Percentiles rank a stretch among this genome's conserved stretches.
Evolutionary conservation across 2,113 vertebrate species (phyloP).

Genomic region (Tenebrosternarchus preto): DNA sequence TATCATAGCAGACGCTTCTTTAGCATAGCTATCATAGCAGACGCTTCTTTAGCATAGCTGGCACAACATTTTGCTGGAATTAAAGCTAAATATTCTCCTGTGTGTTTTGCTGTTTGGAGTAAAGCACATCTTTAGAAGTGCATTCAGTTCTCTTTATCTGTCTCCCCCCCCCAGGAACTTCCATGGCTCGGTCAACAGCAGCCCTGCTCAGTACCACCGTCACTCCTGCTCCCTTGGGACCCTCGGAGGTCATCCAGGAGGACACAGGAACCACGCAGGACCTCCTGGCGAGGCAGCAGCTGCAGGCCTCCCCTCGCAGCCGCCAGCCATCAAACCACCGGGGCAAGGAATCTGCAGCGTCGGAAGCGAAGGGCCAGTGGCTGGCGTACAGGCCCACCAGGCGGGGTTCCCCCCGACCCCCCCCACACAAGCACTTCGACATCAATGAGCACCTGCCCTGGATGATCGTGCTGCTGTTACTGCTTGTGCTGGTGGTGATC

Average conservation of each 20-base stretch:
- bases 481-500: slow-evolving; percentile 90
- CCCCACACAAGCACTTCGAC: slow-evolving; percentile 86
- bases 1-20: too few relatives aligned
- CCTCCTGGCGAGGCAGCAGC: slow-evolving; percentile 56
- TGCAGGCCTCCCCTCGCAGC: slow-evolving; percentile 60
- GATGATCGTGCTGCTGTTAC: slow-evolving; percentile 95
- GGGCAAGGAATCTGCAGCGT: too few relatives aligned
- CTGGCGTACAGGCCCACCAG: slow-evolving; percentile 76
- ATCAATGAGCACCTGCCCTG: slow-evolving; percentile 97
- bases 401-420: slow-evolving; percentile 80
- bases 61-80: slow-evolving; percentile 45
- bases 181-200: slow-evolving; percentile 18
- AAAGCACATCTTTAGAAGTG: slow-evolving; percentile 47
- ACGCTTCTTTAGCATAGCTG: not conserved
- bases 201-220: slow-evolving; percentile 32
- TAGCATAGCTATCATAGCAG: slow-evolving; percentile 19
- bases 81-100: slow-evolving; percentile 54
- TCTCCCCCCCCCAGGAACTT: slow-evolving; percentile 20
- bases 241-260: slow-evolving; percentile 40
- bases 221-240: slow-evolving; percentile 66
- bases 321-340: slow-evolving; percentile 69
- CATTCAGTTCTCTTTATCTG: slow-evolving; percentile 47
- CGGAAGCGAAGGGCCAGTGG: slow-evolving; percentile 60
- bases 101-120: slow-evolving; percentile 51
- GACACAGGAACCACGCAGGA: slow-evolving; percentile 17